Evolutionary conservation across 2,888 invertebrate genomes (phyloP).

Genomic region (Lapara coniferarum): DNA sequence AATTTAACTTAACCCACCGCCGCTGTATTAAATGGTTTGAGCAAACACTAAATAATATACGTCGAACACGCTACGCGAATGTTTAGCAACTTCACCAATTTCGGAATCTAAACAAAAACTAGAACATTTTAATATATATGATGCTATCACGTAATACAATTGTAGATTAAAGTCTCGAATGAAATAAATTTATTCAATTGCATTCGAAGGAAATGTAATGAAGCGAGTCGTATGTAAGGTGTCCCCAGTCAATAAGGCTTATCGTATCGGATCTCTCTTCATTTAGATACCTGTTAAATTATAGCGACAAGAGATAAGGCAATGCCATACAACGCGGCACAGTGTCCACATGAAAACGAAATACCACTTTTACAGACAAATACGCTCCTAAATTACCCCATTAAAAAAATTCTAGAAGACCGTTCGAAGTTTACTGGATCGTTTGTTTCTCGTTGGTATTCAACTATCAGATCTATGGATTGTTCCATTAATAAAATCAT

Average conservation of each 20-base stretch:
- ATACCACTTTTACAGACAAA: slow-evolving; percentile 61
- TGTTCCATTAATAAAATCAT: slow-evolving; percentile 2
- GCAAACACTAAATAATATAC: slow-evolving; percentile 66
- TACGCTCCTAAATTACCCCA: slow-evolving; percentile 67
- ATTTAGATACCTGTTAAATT: slow-evolving; percentile 81
- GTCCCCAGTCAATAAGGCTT: slow-evolving; percentile 74
- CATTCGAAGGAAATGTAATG: slow-evolving; percentile 70
- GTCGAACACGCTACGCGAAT: slow-evolving; percentile 56
- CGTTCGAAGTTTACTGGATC: slow-evolving; percentile 12
- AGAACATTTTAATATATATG: slow-evolving; percentile 16
- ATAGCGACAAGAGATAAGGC: slow-evolving; percentile 73
- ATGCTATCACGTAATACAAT: background rate
- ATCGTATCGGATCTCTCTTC: slow-evolving; percentile 79
- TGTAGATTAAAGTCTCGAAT: slow-evolving; percentile 47
- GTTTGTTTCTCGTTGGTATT: slow-evolving; percentile 9
- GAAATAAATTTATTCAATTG: slow-evolving; percentile 64
- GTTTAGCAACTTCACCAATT: slow-evolving; percentile 54
- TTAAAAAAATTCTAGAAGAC: slow-evolving; percentile 54
- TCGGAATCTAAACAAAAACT: slow-evolving; percentile 29
- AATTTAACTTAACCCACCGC: slow-evolving; percentile 65
- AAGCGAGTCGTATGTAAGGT: slow-evolving; percentile 65
- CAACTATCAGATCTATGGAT: slow-evolving; percentile 5
- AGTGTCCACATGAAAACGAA: slow-evolving; percentile 57
- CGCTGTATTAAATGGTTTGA: slow-evolving; percentile 60
- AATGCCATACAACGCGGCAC: slow-evolving; percentile 64